phyloP scores from a whole-genome alignment of 2,113 vertebrate genomes.

The Rhinoptilus africanus region DNA sequence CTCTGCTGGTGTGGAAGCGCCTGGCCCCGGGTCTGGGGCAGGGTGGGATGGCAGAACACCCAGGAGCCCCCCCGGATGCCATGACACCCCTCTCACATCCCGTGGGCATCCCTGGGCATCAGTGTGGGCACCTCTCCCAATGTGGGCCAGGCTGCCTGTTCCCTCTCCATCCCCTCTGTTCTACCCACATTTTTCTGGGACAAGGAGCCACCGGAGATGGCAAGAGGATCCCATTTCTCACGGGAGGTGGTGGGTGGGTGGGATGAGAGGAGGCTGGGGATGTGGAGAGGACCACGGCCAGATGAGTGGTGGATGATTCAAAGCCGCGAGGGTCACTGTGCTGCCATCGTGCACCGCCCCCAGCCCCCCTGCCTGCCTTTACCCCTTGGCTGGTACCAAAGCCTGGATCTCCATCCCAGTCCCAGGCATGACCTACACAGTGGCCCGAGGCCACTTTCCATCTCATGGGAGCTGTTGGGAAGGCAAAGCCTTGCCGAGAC shows the following conservation, averaged over 20 bases:
- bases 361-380: background rate
- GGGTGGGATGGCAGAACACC: background rate
- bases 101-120: background rate
- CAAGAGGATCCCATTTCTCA: background rate
- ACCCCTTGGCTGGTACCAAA: background rate
- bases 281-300: fast-evolving
- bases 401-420: background rate
- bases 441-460: background rate
- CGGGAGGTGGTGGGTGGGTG: background rate
- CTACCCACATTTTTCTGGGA: background rate
- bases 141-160: background rate
- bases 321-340: fast-evolving
- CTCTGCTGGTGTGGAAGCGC: background rate
- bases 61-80: background rate
- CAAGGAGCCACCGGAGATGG: background rate
- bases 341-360: fast-evolving
- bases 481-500: background rate
- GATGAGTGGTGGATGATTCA: background rate
- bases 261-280: background rate
- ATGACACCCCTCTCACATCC: background rate
- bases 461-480: background rate
- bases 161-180: background rate
- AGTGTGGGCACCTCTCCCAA: background rate
- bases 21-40: fast-evolving
- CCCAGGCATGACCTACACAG: background rate